phyloP scores from a whole-genome alignment of 2,797 vertebrate species.

The Danio jaintianensis region DNA sequence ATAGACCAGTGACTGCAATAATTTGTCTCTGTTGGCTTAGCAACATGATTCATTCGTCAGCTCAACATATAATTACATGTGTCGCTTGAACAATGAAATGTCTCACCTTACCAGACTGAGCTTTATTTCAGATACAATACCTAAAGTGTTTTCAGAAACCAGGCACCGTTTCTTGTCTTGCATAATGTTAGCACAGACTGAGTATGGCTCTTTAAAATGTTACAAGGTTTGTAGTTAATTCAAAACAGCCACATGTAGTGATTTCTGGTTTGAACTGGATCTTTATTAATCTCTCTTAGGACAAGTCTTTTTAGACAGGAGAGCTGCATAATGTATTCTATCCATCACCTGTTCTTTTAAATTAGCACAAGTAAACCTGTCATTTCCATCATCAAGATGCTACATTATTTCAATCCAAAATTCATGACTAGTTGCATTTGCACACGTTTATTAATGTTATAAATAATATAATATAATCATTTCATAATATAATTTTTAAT shows the following conservation, averaged over 20 bases:
- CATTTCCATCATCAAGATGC: no score
- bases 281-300: not conserved
- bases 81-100: slow-evolving; percentile 23
- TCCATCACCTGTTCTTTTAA: not conserved
- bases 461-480: no score
- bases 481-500: no score
- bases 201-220: not conserved
- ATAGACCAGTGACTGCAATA: slow-evolving; percentile 5
- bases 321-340: not conserved
- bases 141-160: not conserved
- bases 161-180: slow-evolving; percentile 12
- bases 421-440: no score
- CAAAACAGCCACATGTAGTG: not conserved
- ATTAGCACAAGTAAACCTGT: no score
- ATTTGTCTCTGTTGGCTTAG: slow-evolving; percentile 34
- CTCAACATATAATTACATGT: slow-evolving; percentile 21
- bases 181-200: not conserved
- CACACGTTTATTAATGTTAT: no score
- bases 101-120: slow-evolving; percentile 39
- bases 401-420: no score
- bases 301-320: not conserved
- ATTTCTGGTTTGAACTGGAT: not conserved
- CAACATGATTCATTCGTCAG: slow-evolving; percentile 39
- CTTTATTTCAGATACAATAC: slow-evolving; percentile 2
- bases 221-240: not conserved